Evolutionary conservation across 2,888 invertebrate species (phyloP).

Genomic region (Dioctria linearis): DNA sequence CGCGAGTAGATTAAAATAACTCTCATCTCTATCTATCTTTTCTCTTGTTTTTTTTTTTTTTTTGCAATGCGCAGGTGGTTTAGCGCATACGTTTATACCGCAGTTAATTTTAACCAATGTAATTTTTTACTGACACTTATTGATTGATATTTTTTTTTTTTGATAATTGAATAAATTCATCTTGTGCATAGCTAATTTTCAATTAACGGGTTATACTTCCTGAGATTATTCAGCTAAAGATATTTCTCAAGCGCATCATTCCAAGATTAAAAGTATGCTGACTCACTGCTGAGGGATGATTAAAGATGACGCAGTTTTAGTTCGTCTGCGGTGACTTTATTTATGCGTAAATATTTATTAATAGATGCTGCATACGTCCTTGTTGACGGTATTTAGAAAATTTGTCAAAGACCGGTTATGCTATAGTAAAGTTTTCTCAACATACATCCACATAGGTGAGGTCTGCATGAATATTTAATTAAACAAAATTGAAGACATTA

Average conservation of each 20-base stretch:
- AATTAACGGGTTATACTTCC: not conserved
- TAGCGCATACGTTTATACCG: not conserved
- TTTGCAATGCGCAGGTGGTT: not conserved
- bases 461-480: no score
- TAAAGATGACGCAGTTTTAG: no score
- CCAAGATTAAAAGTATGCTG: no score
- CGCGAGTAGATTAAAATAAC: no score
- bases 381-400: conserved; percentile 8
- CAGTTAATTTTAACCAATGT: not conserved
- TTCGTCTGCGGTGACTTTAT: not conserved
- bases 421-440: not conserved
- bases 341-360: not conserved
- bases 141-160: not conserved
- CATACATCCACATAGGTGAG: not conserved
- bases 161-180: conserved; percentile 5
- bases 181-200: not conserved
- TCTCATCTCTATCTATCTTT: no score
- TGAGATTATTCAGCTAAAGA: not conserved
- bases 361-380: not conserved
- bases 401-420: conserved; percentile 8
- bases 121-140: not conserved
- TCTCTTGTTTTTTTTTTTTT: not conserved
- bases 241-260: not conserved
- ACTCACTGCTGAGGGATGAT: no score
- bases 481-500: no score